These are phyloP conservation scores for Thamnophis elegans DNA, from an alignment of 2,797 vertebrate genomes.

Conservation along the genomic window DNA sequence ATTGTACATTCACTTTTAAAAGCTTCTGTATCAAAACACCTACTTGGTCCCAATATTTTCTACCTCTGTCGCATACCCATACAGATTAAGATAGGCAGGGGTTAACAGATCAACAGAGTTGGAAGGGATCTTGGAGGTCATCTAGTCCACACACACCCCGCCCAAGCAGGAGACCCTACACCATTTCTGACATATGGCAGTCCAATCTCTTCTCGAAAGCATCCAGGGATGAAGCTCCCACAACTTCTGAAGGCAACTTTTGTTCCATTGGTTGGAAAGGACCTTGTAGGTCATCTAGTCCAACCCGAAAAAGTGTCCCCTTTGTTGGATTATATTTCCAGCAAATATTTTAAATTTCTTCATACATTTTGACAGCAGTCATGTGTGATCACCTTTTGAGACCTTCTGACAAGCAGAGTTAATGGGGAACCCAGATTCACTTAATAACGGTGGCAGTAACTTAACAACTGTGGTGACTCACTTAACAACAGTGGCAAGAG, in stretches of 20 bases:
- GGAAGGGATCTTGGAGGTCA: too few species aligned
- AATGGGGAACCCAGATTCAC: background rate
- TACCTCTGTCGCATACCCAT: background rate
- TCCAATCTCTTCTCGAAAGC: too few species aligned
- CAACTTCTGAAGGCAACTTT: too few species aligned
- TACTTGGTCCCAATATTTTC: background rate
- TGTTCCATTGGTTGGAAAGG: too few species aligned
- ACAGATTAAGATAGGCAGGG: too few species aligned
- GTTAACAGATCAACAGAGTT: too few species aligned
- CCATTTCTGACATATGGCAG: too few species aligned
- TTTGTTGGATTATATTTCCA: background rate
- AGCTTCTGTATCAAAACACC: background rate
- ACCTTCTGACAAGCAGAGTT: background rate
- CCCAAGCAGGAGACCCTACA: too few species aligned
- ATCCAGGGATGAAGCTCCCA: too few species aligned
- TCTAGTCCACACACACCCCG: too few species aligned
- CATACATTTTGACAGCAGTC: background rate
- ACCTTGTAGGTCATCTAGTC: too few species aligned
- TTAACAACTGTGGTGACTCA: background rate
- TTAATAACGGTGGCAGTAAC: background rate
- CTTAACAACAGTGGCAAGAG: background rate
- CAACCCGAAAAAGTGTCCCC: background rate
- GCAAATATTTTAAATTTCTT: background rate
- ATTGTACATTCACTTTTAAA: background rate
- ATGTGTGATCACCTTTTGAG: too few species aligned